A percentile compares a stretch with the other conserved stretches of the same genome.
Conservation (phyloP, 2,888 invertebrate genomes). For the Mythimna vitellina region DNA sequence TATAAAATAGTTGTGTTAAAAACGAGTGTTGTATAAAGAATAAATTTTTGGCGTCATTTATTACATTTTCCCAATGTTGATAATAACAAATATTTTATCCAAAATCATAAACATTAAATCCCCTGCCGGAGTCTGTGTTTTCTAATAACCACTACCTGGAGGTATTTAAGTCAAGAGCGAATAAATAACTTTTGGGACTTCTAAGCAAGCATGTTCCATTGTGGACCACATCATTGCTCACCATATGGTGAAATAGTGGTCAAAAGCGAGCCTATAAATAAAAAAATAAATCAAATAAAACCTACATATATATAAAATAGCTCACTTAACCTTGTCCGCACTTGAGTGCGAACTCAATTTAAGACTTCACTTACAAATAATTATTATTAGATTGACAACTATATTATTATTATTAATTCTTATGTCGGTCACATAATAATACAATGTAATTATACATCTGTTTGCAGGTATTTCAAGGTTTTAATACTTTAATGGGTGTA, state of each 20-base stretch:
- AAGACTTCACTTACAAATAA: conserved; percentile 10
- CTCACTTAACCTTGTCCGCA: conserved; percentile 31
- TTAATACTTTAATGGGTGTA: conserved; percentile 15
- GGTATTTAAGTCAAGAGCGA: too few relatives aligned
- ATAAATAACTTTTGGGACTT: too few relatives aligned
- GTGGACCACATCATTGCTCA: too few relatives aligned
- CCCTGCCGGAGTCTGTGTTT: too few relatives aligned
- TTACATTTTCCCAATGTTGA: not conserved
- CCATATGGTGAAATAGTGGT: too few relatives aligned
- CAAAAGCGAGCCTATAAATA: too few relatives aligned
- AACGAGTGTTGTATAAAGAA: too few relatives aligned
- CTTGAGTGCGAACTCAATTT: conserved; percentile 6
- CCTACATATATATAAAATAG: conserved; percentile 26
- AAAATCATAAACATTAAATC: too few relatives aligned
- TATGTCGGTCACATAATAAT: conserved; percentile 35
- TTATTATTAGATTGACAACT: conserved; percentile 37
- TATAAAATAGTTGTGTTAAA: too few relatives aligned
- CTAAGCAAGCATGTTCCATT: too few relatives aligned
- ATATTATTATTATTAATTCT: conserved; percentile 41
- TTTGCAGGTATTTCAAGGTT: conserved; percentile 46
- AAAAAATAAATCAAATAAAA: not conserved
- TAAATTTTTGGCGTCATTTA: not conserved
- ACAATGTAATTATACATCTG: conserved; percentile 16
- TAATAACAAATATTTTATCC: conserved; percentile 6
- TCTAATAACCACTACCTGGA: too few relatives aligned